Evolutionary conservation across 2,888 invertebrate species (phyloP).

Genomic region (Syritta pipiens): DNA sequence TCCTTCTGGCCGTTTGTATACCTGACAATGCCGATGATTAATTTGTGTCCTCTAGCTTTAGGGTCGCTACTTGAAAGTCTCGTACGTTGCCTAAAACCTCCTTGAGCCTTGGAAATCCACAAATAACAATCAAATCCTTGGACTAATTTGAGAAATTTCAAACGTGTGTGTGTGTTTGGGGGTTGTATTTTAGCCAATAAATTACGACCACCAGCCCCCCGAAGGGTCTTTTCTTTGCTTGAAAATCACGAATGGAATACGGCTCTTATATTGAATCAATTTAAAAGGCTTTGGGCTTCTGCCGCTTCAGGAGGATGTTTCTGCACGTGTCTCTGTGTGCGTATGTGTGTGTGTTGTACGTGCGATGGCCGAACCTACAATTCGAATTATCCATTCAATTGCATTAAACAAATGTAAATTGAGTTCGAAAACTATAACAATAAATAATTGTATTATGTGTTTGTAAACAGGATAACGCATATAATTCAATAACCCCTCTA

Average conservation of each 20-base stretch:
- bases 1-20: too few relatives aligned
- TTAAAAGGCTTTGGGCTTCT: conserved; percentile 40
- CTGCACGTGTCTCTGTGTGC: background rate
- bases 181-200: too few relatives aligned
- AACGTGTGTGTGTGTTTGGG: background rate
- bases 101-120: conserved; percentile 20
- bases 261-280: conserved; percentile 52
- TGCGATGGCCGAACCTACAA: too few relatives aligned
- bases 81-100: too few relatives aligned
- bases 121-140: conserved; percentile 15
- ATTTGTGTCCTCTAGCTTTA: conserved; percentile 36
- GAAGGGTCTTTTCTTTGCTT: conserved; percentile 18
- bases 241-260: conserved; percentile 28
- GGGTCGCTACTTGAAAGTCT: too few relatives aligned
- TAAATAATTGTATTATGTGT: conserved; percentile 68
- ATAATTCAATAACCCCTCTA: conserved; percentile 55
- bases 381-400: conserved; percentile 56
- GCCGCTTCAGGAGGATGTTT: conserved; percentile 15
- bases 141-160: background rate
- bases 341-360: conserved; percentile 11
- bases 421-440: conserved; percentile 65
- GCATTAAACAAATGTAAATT: conserved; percentile 63
- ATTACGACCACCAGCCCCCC: conserved; percentile 1
- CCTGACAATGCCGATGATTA: conserved; percentile 31
- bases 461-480: conserved; percentile 67